These are phyloP conservation scores for Cyrtodaria siliqua DNA, from an alignment of 2,888 invertebrate species.

Conservation along the genomic window DNA sequence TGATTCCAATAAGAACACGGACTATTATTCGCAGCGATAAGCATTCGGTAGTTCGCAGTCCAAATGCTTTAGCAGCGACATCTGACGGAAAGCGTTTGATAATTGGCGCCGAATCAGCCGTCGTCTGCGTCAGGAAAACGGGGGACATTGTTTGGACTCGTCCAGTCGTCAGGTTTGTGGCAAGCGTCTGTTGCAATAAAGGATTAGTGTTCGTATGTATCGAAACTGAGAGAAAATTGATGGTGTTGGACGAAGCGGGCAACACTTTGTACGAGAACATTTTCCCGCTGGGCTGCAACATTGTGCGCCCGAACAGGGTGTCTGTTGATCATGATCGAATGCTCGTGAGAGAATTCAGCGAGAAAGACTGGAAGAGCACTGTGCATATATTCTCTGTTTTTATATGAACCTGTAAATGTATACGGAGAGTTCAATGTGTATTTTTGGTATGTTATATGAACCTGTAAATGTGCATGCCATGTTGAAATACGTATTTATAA, in stretches of 20 bases:
- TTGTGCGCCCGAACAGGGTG: conserved; percentile 58
- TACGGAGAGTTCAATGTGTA: too few relatives aligned
- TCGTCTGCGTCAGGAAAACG: conserved; percentile 56
- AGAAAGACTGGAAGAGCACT: conserved; percentile 63
- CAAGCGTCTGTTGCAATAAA: conserved; percentile 58
- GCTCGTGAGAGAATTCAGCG: conserved; percentile 62
- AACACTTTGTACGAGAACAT: conserved; percentile 52
- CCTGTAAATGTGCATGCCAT: too few relatives aligned
- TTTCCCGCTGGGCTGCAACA: conserved; percentile 58
- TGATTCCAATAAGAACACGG: conserved; percentile 45
- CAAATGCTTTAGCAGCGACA: conserved; percentile 58
- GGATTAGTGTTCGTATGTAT: conserved; percentile 59
- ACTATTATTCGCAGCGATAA: conserved; percentile 52
- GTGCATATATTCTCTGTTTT: conserved; percentile 63
- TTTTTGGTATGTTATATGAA: too few relatives aligned
- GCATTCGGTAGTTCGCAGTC: conserved; percentile 56
- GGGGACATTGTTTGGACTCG: conserved; percentile 62
- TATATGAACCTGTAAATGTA: too few relatives aligned
- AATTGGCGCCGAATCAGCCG: conserved; percentile 60
- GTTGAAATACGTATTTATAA: too few relatives aligned
- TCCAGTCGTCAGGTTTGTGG: conserved; percentile 54
- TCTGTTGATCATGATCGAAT: conserved; percentile 48
- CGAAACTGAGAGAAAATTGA: conserved; percentile 57
- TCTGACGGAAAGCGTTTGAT: conserved; percentile 58
- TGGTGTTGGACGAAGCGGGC: conserved; percentile 56